Conservation (phyloP, 2,888 invertebrate species). For the Crematogaster levior region DNA sequence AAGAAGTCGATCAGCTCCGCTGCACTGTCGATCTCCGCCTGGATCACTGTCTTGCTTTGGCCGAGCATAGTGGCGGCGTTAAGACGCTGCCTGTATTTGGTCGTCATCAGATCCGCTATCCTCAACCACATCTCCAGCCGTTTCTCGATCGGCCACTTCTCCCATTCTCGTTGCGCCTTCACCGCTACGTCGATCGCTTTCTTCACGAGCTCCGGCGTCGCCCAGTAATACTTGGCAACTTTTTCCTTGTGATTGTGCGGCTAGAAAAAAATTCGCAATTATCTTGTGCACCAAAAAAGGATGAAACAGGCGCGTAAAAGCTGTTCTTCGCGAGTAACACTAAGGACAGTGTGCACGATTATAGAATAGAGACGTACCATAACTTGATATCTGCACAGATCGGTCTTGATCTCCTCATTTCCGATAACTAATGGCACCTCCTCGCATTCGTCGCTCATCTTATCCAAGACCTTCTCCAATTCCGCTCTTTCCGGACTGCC, state of each 20-base stretch:
- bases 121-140: slow-evolving; percentile 93
- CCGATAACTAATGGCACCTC: slow-evolving; percentile 99
- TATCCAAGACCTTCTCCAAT: slow-evolving; percentile 90
- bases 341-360: no score
- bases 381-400: slow-evolving; percentile 92
- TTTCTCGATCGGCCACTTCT: slow-evolving; percentile 92
- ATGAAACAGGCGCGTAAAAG: neutral
- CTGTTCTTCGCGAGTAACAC: neutral
- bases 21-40: slow-evolving; percentile 99
- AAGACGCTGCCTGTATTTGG: slow-evolving; percentile 94
- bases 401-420: slow-evolving; percentile 93
- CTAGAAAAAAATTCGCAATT: slow-evolving; percentile 85
- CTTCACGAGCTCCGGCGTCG: slow-evolving; percentile 93
- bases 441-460: slow-evolving; percentile 89
- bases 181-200: slow-evolving; percentile 94
- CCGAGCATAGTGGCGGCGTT: slow-evolving; percentile 99
- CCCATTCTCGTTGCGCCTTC: slow-evolving; percentile 95
- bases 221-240: slow-evolving; percentile 97
- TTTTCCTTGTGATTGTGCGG: slow-evolving; percentile 96
- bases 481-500: slow-evolving; percentile 93
- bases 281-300: neutral
- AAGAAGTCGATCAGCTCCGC: slow-evolving; percentile 98
- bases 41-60: slow-evolving; percentile 97
- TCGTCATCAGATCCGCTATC: slow-evolving; percentile 96
- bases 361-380: slow-evolving; percentile 85